Evolutionary conservation across 2,888 invertebrate genomes (phyloP), one percentile per base, ranked within the genome.

Genomic region (Automeris io): DNA sequence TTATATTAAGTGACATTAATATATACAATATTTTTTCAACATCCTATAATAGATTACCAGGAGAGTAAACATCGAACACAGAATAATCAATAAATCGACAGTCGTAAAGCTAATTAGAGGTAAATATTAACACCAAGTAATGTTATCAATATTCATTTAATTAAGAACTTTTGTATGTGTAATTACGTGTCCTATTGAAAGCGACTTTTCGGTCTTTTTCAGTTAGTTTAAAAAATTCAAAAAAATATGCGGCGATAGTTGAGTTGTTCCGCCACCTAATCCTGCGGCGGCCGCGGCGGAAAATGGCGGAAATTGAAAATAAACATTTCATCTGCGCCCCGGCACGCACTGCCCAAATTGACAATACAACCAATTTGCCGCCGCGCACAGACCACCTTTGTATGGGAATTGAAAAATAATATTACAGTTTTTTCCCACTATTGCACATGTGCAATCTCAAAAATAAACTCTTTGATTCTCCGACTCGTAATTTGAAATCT

Each of bases 381-480:
- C 70, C 73, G 78, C 79, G 63, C 72, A 63, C 73, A 76, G 80
- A 72, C 83, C 85, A 83, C 85, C 85, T 85, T 86, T 86, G 85
- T 83, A 79, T 82, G 79, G 70, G 82, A 85, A 86, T 86, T 80
- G 85, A 85, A 86, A 85, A 86, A 86, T 85, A 86, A 85, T 83
- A 86, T 85, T 82, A 81, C 80, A 40, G 41, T 47, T 48, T 72
- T 78, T 78, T 79, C 74, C 68, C 68, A 63, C 68, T 60, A 69
- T 50, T 61, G 70, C 71, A 70, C 72, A 71, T 70, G 63, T 63
- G 60, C 75, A 77, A 78, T 79, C 78, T 78, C 72, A 57, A 77
- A 82, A 79, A 80, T 78, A 82, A 83, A 82, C 81, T 79, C 81
- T 79, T 71, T 65, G 65, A 57, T 63, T 68, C 70, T 58, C 59